These are phyloP conservation scores for Tachina lurida DNA, from an alignment of 2,888 invertebrate genomes.

Conservation along the genomic window DNA sequence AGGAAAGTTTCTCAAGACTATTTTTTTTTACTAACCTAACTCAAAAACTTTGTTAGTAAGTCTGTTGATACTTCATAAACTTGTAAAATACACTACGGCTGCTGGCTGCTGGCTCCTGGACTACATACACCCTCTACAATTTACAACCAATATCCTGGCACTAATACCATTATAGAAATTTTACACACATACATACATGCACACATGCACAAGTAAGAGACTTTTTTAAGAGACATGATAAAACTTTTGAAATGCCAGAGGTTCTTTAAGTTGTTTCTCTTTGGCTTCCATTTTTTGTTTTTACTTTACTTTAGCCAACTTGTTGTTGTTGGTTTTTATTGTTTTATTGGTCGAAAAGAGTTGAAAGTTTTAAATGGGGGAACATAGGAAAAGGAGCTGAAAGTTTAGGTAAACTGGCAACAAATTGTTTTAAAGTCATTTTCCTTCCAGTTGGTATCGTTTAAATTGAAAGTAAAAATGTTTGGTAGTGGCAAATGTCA, in stretches of 20 bases:
- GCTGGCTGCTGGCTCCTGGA: not conserved
- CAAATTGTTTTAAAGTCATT: conserved; percentile 69
- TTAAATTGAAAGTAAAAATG: conserved; percentile 64
- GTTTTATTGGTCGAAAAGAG: conserved; percentile 39
- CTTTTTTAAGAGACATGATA: conserved; percentile 50
- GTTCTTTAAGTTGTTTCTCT: conserved; percentile 56
- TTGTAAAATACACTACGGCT: conserved; percentile 29
- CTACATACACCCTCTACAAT: not conserved
- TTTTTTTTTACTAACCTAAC: not conserved
- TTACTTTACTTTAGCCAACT: not conserved
- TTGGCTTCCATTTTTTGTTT: conserved; percentile 27
- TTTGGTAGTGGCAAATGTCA: conserved; percentile 59
- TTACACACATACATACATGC: conserved; percentile 1
- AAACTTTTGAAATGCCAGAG: conserved; percentile 66
- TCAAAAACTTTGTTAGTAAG: conserved; percentile 43
- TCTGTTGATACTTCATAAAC: conserved; percentile 60
- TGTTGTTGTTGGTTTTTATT: conserved; percentile 28
- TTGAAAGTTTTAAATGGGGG: conserved; percentile 43
- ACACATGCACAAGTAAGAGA: not conserved
- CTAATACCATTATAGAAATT: conserved; percentile 12
- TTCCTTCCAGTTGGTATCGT: conserved; percentile 65
- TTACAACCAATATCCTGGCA: conserved; percentile 2
- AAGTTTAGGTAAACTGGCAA: conserved; percentile 64
- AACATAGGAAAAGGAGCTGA: conserved; percentile 54
- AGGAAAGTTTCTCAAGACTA: conserved; percentile 55